These are phyloP conservation scores for Ceratina calcarata DNA, from an alignment of 1,140 invertebrate species.

Conservation along the genomic window DNA sequence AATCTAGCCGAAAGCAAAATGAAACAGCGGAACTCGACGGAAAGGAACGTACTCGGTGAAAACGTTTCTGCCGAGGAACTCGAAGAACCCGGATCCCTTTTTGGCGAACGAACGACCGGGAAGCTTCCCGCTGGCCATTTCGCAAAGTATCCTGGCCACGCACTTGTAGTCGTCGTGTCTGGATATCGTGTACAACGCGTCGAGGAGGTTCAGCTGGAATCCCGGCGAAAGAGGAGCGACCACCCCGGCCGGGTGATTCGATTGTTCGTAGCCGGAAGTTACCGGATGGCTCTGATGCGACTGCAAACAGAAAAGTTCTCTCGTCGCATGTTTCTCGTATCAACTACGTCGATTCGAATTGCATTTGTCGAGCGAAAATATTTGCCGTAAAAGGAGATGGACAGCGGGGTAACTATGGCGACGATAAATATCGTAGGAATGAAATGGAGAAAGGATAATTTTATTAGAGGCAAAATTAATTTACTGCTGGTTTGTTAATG, in stretches of 20 bases:
- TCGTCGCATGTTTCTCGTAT: too few species aligned
- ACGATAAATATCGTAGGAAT: too few species aligned
- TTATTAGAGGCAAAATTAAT: not conserved
- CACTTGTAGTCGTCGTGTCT: slow-evolving; percentile 88
- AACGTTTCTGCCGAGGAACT: slow-evolving; percentile 81
- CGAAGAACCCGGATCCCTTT: slow-evolving; percentile 52
- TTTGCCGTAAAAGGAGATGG: too few species aligned
- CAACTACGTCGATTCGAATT: too few species aligned
- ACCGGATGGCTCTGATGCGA: slow-evolving; percentile 13
- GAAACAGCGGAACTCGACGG: too few species aligned
- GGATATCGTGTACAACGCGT: slow-evolving; percentile 86
- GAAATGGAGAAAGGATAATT: too few species aligned
- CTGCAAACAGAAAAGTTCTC: slow-evolving; percentile 37
- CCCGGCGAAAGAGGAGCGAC: slow-evolving; percentile 12
- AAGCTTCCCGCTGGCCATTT: slow-evolving; percentile 85
- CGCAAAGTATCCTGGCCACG: slow-evolving; percentile 88
- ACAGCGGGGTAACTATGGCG: too few species aligned
- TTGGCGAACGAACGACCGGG: slow-evolving; percentile 73
- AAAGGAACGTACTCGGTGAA: slow-evolving; percentile 82
- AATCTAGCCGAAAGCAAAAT: not conserved
- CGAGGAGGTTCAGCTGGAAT: slow-evolving; percentile 73
- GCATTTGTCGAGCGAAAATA: not conserved
- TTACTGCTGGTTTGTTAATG: not conserved
- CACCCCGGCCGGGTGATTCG: slow-evolving; percentile 10
- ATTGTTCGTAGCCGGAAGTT: slow-evolving; percentile 43